These are phyloP conservation scores for Lycocerus yunnanus DNA, from an alignment of 2,888 invertebrate species.

Conservation along the genomic window DNA sequence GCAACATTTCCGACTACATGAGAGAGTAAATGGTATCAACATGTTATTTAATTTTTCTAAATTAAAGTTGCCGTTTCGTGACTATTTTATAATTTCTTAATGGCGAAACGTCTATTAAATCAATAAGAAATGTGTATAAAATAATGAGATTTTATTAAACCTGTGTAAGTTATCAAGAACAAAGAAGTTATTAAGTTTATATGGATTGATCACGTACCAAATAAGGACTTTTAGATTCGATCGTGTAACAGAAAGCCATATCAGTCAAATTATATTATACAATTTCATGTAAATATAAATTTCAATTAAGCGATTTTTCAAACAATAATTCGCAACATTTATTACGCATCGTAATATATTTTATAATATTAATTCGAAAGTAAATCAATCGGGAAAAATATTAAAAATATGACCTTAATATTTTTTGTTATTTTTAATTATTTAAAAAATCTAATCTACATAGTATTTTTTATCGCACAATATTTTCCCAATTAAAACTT, in stretches of 20 bases:
- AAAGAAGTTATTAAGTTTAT: slow-evolving; percentile 6
- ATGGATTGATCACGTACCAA: neutral
- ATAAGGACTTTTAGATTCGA: neutral
- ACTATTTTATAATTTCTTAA: neutral
- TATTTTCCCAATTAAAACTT: neutral
- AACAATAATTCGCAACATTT: neutral
- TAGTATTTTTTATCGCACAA: neutral
- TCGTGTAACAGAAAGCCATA: neutral
- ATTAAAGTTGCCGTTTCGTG: neutral
- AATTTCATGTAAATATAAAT: neutral
- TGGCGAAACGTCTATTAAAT: neutral
- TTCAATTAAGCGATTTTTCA: neutral
- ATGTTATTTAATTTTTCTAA: neutral
- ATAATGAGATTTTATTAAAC: neutral
- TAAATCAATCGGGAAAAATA: neutral
- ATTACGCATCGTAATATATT: neutral
- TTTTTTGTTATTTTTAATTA: neutral
- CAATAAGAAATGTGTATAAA: neutral
- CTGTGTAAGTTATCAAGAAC: neutral
- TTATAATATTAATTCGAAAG: neutral
- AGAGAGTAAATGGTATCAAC: neutral
- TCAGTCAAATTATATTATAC: slow-evolving; percentile 6
- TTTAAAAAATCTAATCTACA: neutral
- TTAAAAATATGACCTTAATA: neutral
- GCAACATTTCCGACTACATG: neutral